These are phyloP conservation scores for Scaeva pyrastri DNA, from an alignment of 2,888 invertebrate species.

Conservation along the genomic window DNA sequence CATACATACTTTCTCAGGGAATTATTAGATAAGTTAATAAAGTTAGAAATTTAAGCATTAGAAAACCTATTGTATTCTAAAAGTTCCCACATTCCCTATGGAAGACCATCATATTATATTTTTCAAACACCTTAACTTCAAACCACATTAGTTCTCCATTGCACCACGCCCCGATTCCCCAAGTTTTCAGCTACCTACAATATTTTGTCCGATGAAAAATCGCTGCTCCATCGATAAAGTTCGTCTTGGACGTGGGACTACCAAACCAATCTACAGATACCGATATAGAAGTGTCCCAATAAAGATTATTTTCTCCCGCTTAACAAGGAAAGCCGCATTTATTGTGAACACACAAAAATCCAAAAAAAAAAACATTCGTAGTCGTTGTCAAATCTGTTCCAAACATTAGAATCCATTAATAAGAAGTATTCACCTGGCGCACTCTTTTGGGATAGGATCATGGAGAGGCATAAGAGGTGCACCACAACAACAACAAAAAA, in stretches of 20 bases:
- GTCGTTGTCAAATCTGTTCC: conserved; percentile 71
- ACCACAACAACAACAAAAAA: conserved; percentile 10
- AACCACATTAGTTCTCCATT: conserved; percentile 19
- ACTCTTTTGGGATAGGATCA: background rate
- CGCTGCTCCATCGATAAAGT: conserved; percentile 37
- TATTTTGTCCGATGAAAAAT: conserved; percentile 41
- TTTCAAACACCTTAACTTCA: conserved; percentile 35
- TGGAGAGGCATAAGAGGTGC: background rate
- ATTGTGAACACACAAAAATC: background rate
- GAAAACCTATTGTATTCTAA: background rate
- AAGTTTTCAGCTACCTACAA: conserved; percentile 46
- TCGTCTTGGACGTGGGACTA: background rate
- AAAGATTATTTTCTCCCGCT: conserved; percentile 43
- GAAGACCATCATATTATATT: conserved; percentile 15
- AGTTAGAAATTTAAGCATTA: background rate
- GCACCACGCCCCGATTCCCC: conserved; percentile 40
- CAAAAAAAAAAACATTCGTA: conserved; percentile 3
- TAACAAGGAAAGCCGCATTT: conserved; percentile 6
- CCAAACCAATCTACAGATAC: background rate
- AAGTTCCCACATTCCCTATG: conserved; percentile 41
- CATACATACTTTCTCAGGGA: no score
- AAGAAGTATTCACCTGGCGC: conserved; percentile 47
- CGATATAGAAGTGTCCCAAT: conserved; percentile 14
- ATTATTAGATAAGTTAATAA: no score
- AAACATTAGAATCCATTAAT: conserved; percentile 60